Conservation (phyloP, 2,797 vertebrate genomes). For the Myoxocephalus aenaeus region DNA sequence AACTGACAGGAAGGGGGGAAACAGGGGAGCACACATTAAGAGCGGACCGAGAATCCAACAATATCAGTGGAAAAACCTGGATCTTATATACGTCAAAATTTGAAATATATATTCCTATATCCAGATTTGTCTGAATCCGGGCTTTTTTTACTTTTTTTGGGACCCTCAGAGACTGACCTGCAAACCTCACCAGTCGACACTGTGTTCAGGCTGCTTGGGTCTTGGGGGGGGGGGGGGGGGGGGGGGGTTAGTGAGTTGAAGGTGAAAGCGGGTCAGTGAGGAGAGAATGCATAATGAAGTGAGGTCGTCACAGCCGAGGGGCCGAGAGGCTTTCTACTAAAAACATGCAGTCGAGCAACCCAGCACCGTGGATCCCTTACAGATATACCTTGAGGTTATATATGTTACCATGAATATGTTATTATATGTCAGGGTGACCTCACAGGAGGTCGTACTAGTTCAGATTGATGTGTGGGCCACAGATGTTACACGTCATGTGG, state of each 20-base stretch:
- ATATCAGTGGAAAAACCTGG: background rate
- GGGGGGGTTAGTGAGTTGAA: conserved; percentile 19
- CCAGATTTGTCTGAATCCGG: background rate
- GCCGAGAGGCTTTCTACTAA: conserved; percentile 5
- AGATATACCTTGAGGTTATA: background rate
- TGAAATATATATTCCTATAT: background rate
- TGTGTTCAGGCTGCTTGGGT: conserved; percentile 25
- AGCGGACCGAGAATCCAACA: no score
- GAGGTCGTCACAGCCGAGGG: conserved; percentile 22
- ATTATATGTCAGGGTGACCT: background rate
- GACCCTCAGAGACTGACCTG: conserved; percentile 44
- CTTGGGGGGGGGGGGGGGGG: conserved; percentile 32
- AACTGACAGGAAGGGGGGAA: no score
- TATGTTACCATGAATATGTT: background rate
- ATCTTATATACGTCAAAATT: background rate
- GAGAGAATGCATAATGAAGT: conserved; percentile 51
- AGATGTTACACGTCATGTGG: background rate
- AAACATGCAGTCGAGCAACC: conserved; percentile 1
- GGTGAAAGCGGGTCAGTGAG: conserved; percentile 50
- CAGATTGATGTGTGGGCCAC: background rate
- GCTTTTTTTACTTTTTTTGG: conserved; percentile 37
- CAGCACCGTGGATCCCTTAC: no score
- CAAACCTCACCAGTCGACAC: conserved; percentile 43
- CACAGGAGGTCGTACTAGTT: background rate
- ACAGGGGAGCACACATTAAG: no score